Conservation (phyloP, 2,113 vertebrate species). For the Mystacornis crossleyi region DNA sequence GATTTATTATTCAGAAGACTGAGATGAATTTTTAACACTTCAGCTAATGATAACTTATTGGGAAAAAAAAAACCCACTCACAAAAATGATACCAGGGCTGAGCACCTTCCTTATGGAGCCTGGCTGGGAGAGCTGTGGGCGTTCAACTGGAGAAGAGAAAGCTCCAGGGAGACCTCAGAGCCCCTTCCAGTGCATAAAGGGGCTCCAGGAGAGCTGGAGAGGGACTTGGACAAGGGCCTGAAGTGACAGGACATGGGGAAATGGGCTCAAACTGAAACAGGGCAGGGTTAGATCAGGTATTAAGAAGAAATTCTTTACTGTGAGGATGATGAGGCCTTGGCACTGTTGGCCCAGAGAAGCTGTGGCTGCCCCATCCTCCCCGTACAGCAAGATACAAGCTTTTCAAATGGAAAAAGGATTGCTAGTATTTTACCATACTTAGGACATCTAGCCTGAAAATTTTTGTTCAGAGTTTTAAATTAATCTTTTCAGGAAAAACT, state of each 20-base stretch:
- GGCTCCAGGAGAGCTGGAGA: background rate
- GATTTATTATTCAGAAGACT: background rate
- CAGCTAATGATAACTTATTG: background rate
- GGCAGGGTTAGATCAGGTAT: background rate
- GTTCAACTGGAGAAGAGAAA: background rate
- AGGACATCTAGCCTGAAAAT: background rate
- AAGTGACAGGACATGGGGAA: background rate
- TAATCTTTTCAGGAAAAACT: background rate
- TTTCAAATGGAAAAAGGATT: background rate
- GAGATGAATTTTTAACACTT: background rate
- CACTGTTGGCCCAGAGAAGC: accelerated
- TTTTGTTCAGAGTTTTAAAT: background rate
- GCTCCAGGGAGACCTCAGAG: background rate
- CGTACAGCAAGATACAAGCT: background rate
- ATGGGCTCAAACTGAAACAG: background rate
- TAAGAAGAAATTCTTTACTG: background rate
- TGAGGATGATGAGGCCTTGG: background rate
- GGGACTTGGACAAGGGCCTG: background rate
- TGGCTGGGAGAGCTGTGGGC: background rate
- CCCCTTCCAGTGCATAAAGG: background rate
- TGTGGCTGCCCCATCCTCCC: background rate
- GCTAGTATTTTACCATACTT: background rate
- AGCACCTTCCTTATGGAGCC: background rate
- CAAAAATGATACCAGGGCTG: background rate
- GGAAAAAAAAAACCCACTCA: accelerated